Base-by-base conservation (phyloP, 1,140 invertebrate genomes). In the Conus betulinus region DNA sequence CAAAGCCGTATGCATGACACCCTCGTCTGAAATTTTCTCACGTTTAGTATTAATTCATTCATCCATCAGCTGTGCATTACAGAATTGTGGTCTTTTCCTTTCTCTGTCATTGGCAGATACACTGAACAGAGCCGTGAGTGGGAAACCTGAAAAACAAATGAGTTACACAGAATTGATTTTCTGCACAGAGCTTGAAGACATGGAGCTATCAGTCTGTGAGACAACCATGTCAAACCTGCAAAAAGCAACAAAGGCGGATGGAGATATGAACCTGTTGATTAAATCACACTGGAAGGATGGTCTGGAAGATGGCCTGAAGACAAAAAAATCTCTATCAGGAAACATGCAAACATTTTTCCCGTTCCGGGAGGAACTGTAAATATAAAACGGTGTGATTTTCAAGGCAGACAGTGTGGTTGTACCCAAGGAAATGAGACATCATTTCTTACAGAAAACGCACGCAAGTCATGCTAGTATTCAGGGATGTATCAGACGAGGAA, bases 81-180 rank as follows among this genome's bases (percentile, higher is more conserved):
- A 39, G n/a, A n/a, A n/a, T 39, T 39, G 39, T 39, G 39, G 39
- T 39, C 39, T 39, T 1, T 39, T 39, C 39, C 39, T 39, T 39
- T 39, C 39, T 39, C 39, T 39, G 39, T 39, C 39, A 3, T 39
- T 39, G 39, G 39, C 39, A 39, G 39, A 91, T 91, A 87, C 88
- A 55, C 83, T 90, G 52, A 94, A 94, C 15, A 86, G 93, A 82
- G 88, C 81, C 1, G 57, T 39, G 57, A 39, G 55, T 11, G 63
- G 51, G 23, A 60, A 60, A 8, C 15, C 52, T 27, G 81, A 76
- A 67, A 27, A 83, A 63, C 17, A 71, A 57, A 86, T n/a, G 67
- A 39, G 10, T 1, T 2, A 86, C 7, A 63, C n/a, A 74, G 57
- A 63, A 71, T 10, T n/a, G 20, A 53, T 74, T 11, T 71, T 74